A percentile compares a stretch with the other conserved stretches of the same genome.
phyloP scores from a whole-genome alignment of 2,113 vertebrate genomes.

The Paedocypris sp. region DNA sequence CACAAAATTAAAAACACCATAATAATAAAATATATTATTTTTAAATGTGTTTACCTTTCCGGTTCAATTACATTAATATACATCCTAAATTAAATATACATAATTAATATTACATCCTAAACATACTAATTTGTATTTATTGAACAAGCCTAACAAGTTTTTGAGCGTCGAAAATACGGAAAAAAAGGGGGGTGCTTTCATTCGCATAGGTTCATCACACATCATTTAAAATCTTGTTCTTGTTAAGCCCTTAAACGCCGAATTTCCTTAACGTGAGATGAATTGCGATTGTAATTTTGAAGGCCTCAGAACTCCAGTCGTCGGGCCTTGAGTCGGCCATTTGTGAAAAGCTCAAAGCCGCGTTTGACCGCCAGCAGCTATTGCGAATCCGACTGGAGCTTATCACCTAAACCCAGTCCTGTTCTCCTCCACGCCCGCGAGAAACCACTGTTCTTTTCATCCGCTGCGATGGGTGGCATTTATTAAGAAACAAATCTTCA shows the following conservation, averaged over 20 bases:
- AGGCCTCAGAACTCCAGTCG: neutral
- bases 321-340: neutral
- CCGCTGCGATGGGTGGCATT: neutral
- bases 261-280: neutral
- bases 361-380: neutral
- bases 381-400: neutral
- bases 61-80: too few species aligned
- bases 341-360: neutral
- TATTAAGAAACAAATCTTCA: neutral
- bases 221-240: too few species aligned
- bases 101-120: too few species aligned
- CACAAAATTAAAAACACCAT: too few species aligned
- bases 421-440: neutral
- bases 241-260: neutral
- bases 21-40: too few species aligned
- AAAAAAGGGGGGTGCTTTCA: too few species aligned
- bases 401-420: slow-evolving; percentile 1
- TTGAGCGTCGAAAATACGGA: too few species aligned
- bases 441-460: neutral
- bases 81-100: too few species aligned
- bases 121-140: too few species aligned
- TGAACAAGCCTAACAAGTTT: too few species aligned
- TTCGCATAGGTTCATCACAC: too few species aligned
- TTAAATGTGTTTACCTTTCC: too few species aligned
- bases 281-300: neutral